phyloP scores from a whole-genome alignment of 2,113 vertebrate genomes.

The Crotalus helleri region DNA sequence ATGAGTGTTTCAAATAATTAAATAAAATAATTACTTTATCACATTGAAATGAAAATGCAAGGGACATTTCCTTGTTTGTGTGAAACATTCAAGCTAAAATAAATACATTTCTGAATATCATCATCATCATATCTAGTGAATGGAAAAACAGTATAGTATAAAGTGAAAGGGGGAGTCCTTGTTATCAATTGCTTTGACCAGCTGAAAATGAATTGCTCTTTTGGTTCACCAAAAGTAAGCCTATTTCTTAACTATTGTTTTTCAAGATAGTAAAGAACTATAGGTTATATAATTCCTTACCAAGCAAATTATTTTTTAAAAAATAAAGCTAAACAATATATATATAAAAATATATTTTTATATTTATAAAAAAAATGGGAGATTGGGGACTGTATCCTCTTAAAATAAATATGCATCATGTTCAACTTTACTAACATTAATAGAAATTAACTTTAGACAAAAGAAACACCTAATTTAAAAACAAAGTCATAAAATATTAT shows the following conservation, averaged over 20 bases:
- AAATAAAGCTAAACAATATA: background rate
- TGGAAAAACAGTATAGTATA: slow-evolving; percentile 38
- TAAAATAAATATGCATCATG: slow-evolving; percentile 19
- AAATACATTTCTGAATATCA: slow-evolving; percentile 40
- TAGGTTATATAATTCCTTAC: slow-evolving; percentile 49
- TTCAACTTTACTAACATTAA: background rate
- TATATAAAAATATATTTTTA: too few species aligned
- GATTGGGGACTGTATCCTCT: background rate
- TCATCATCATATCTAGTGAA: slow-evolving; percentile 52
- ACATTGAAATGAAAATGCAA: slow-evolving; percentile 76
- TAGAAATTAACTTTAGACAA: slow-evolving; percentile 8
- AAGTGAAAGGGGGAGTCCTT: slow-evolving; percentile 29
- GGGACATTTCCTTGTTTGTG: slow-evolving; percentile 67
- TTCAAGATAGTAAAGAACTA: slow-evolving; percentile 11
- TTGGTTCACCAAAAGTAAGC: slow-evolving; percentile 30
- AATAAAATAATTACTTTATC: slow-evolving; percentile 60
- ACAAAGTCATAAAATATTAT: background rate
- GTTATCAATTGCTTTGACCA: slow-evolving; percentile 33
- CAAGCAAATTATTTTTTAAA: background rate
- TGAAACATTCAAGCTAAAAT: slow-evolving; percentile 57
- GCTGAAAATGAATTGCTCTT: slow-evolving; percentile 47
- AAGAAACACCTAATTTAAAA: background rate
- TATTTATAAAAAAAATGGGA: background rate
- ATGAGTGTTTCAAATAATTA: slow-evolving; percentile 69
- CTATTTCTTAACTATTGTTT: slow-evolving; percentile 16